These are phyloP conservation scores for Brachypalpus laphriformis DNA, from an alignment of 2,888 invertebrate species.

Conservation along the genomic window DNA sequence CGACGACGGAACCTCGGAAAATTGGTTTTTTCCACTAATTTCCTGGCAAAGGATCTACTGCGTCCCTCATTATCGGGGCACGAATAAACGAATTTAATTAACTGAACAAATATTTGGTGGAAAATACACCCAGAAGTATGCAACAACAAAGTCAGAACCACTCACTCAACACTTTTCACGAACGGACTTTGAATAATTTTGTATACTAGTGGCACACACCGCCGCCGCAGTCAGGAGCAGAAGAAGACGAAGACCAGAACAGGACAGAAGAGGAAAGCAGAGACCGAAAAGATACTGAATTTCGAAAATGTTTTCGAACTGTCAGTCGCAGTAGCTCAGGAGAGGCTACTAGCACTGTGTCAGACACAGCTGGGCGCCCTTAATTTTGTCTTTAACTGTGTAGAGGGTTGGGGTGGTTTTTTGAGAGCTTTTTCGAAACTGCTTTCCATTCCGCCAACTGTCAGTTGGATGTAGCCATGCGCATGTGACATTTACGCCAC, in stretches of 20 bases:
- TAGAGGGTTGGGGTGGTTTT: neutral
- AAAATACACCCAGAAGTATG: slow-evolving; percentile 10
- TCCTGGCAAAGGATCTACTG: neutral
- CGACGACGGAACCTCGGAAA: slow-evolving; percentile 11
- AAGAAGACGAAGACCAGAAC: neutral
- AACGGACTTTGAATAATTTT: slow-evolving; percentile 31
- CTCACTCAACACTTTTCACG: slow-evolving; percentile 27
- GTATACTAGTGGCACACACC: slow-evolving; percentile 47
- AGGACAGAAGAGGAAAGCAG: slow-evolving; percentile 39
- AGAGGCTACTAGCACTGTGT: neutral
- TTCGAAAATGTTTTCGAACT: slow-evolving; percentile 62
- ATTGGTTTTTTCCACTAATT: slow-evolving; percentile 8
- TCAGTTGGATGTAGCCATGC: slow-evolving; percentile 41
- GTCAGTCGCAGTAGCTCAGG: slow-evolving; percentile 58
- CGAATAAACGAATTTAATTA: neutral
- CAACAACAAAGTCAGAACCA: slow-evolving; percentile 5
- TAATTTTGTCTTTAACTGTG: slow-evolving; percentile 37
- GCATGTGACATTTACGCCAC: slow-evolving; percentile 15
- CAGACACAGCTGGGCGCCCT: slow-evolving; percentile 40
- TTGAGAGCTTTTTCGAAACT: slow-evolving; percentile 26
- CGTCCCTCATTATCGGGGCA: neutral
- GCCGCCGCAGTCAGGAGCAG: neutral
- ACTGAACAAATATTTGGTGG: slow-evolving; percentile 1
- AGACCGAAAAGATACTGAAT: slow-evolving; percentile 32
- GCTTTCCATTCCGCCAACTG: slow-evolving; percentile 6